Evolutionary conservation across 2,888 invertebrate species (phyloP), one percentile per base, ranked within the genome.

Genomic region (Dendrolimus houi): DNA sequence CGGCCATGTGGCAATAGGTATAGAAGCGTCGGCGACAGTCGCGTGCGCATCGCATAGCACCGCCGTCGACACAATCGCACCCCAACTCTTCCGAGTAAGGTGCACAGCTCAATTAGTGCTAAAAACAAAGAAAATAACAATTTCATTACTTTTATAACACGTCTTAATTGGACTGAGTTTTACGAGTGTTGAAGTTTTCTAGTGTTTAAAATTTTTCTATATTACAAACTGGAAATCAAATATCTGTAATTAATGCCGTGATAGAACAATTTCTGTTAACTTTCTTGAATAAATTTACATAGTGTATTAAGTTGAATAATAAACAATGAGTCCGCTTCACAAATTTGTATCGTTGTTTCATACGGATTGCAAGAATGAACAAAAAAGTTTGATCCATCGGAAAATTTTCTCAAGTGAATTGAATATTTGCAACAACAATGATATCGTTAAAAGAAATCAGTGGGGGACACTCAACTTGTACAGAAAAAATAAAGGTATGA

Each of bases 341-440:
- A 92, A 92, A 74, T 87, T 93, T 57, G 92, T 93, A 62, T 92
- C 93, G 58, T 86, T 93, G 64, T 93, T 94, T 74, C 92, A 93
- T 78, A 77, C 85, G 56, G 92, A 93, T 71, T 81, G 86, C 47
- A 92, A 91, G 64, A 88, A 82, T 65, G 91, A 85, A 70, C 79
- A 82, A 41, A 84, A 81, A 68, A 85, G 77, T 68, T 68, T 83
- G 57, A 73, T 83, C 54, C 83, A 83, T 58, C 92, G 91, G 62
- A 92, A 92, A 67, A 86, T 91, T 67, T 93, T 92, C 71, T 79
- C 87, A n/a, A 93, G 93, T 85, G 93, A 93, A 72, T 65, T 90
- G 59, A 91, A 91, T 66, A 87, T 91, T 60, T 85, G 81, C 62
- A 81, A 77, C 65, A 81, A 77, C 65, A 69, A 82, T 61, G 87